Base-by-base conservation (phyloP, 2,797 vertebrate species). In the Rhinichthys osculus region DNA sequence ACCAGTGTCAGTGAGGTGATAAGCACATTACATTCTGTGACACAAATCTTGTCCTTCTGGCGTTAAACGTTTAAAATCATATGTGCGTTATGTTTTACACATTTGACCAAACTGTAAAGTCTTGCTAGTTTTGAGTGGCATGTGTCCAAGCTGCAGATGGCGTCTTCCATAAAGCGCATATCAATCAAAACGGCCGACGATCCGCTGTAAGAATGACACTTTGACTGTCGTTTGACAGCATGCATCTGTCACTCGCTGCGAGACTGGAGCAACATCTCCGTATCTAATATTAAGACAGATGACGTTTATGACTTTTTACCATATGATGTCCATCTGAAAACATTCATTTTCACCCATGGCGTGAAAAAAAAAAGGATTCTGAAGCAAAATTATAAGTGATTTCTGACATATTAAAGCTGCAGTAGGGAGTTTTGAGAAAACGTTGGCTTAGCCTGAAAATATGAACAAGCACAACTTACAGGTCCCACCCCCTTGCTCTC, bases 211-310 rank as follows among this genome's bases (percentile, higher is more conserved):
- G 78, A 71, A 50, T 78, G 83, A 85, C 79, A 82, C 67, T 47
- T 50, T 78, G 81, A 81, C 67, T 71, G 64, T 66, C n/a, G 35
- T 85, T 52, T 73, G 87, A 88, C 87, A 85, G 79, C 73, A 62
- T 44, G 11, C 79, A 85, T 84, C 79, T 73, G 87, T 88, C 87
- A 85, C 69, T 78, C 52, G 23, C 54, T 17, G 38, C 79, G 27
- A 77, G 83, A 86, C 72, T 78, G 38, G 13, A 44, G 66, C 42
- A 83, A 74, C 35, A 30, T 76, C 62, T 81, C 86, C 40, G 4
- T 27, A 40, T 54, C 17, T 23, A 50, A 88, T 64, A 85, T 79
- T 88, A 74, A 79, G 42, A 87, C 33, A 69, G 78, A 79, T 64
- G 69, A 78, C 44, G 69, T 85, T 85, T 69, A 80, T 81, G 30